Conservation (phyloP, 2,888 invertebrate genomes). For the Thecocarcelia acutangulata region DNA sequence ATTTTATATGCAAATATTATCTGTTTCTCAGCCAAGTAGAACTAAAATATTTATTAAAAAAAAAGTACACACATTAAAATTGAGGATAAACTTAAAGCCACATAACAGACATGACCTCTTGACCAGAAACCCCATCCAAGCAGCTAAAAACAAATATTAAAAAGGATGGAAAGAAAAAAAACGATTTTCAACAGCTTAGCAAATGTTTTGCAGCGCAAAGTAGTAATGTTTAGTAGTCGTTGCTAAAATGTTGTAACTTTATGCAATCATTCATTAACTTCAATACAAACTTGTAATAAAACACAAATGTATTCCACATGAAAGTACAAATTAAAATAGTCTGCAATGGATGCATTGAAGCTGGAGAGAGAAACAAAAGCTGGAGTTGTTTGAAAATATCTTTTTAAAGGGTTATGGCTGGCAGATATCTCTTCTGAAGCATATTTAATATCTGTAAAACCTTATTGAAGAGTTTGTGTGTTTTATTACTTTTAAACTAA, state of each 20-base stretch:
- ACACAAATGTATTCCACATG: too few species aligned
- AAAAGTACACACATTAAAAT: not conserved
- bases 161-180: slow-evolving; percentile 9
- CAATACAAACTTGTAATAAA: not conserved
- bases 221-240: slow-evolving; percentile 1
- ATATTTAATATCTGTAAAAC: too few species aligned
- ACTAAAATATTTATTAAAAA: not conserved
- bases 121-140: slow-evolving; percentile 47
- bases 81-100: slow-evolving; percentile 42
- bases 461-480: too few species aligned
- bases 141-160: slow-evolving; percentile 30
- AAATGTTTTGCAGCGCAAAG: not conserved
- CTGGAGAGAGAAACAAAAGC: too few species aligned
- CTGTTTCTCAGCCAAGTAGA: slow-evolving; percentile 18
- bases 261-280: slow-evolving; percentile 26
- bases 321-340: not conserved
- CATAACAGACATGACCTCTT: slow-evolving; percentile 54
- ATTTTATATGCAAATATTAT: slow-evolving; percentile 45
- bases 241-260: slow-evolving; percentile 36
- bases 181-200: not conserved
- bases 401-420: too few species aligned
- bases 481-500: too few species aligned
- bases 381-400: too few species aligned
- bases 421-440: too few species aligned
- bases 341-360: not conserved